Evolutionary conservation across 1,140 invertebrate species (phyloP).

Genomic region (Psilanteris sp.): DNA sequence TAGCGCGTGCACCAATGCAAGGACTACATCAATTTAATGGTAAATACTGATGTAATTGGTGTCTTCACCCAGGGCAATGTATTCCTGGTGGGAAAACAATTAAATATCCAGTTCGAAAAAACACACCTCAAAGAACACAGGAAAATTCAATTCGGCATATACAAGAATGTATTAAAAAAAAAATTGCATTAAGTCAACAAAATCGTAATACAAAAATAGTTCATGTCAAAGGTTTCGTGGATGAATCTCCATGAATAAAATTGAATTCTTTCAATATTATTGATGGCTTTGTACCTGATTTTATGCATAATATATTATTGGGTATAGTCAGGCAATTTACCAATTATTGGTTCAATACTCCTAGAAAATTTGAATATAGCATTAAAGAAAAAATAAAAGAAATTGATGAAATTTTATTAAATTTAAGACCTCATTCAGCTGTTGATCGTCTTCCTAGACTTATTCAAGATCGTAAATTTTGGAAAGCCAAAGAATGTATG

Average conservation of each 20-base stretch:
- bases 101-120: neutral
- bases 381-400: neutral
- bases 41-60: conserved; percentile 7
- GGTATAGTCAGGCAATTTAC: conserved; percentile 23
- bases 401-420: conserved; percentile 1
- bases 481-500: conserved; percentile 42
- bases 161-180: neutral
- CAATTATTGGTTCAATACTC: conserved; percentile 18
- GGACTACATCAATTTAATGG: conserved; percentile 28
- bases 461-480: conserved; percentile 37
- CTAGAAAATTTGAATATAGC: neutral
- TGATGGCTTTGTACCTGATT: conserved; percentile 9
- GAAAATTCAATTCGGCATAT: no score
- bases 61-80: conserved; percentile 32
- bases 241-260: conserved; percentile 7
- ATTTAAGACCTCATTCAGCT: conserved; percentile 11
- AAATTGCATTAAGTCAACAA: no score
- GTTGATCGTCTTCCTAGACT: conserved; percentile 6
- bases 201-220: conserved; percentile 2
- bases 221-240: conserved; percentile 2
- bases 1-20: conserved; percentile 36
- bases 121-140: no score
- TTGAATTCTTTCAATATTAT: no score
- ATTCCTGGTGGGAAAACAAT: no score
- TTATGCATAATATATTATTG: conserved; percentile 17